Evolutionary conservation across 2,113 vertebrate genomes (phyloP), one percentile per base, ranked within the genome.

Genomic region (Bubo scandiacus): DNA sequence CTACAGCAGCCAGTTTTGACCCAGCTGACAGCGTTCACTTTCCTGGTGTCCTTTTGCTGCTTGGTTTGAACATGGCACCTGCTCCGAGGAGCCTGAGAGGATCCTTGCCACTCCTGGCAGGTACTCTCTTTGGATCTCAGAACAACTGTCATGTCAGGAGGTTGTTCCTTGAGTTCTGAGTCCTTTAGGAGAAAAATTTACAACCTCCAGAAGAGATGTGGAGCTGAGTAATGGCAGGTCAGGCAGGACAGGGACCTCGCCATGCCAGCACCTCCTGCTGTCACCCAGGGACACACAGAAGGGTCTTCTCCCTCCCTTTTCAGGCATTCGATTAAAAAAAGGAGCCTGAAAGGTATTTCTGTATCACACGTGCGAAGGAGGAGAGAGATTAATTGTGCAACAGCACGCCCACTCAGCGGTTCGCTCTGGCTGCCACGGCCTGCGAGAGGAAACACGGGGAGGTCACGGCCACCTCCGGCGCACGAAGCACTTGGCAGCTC

Each of bases 231-330:
- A 25, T 12, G 3, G 40, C 27, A 15, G 55, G 29, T 15, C 21
- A 49, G 70, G 57, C 72, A 47, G 72, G 65, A 30, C 21, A 0
- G 1, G 9, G n/a, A 23, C 40, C 15, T 10, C 9, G 26, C 30
- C 1, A 4, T 42, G 26, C 25, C 45, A 38, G 23, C 52, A 80
- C 43, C 66, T 38, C 51, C 26, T 22, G 57, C 42, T 11, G 7
- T 58, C 30, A 12, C 2, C 2, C 26, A n/a, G 51, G 34, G 43
- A 49, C 22, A 12, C 5, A 1, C 1, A 3, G 5, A 20, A n/a
- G 25, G 54, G 63, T 43, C 34, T 58, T 32, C 66, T 19, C 30
- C 34, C 51, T 29, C 52, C 4, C 59, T 86, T 51, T 52, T 40
- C 32, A 40, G 45, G 22, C 25, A 34, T 2, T 21, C 34, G 18